Evolutionary conservation across 2,797 vertebrate species (phyloP).

Genomic region (Thaleichthys pacificus): DNA sequence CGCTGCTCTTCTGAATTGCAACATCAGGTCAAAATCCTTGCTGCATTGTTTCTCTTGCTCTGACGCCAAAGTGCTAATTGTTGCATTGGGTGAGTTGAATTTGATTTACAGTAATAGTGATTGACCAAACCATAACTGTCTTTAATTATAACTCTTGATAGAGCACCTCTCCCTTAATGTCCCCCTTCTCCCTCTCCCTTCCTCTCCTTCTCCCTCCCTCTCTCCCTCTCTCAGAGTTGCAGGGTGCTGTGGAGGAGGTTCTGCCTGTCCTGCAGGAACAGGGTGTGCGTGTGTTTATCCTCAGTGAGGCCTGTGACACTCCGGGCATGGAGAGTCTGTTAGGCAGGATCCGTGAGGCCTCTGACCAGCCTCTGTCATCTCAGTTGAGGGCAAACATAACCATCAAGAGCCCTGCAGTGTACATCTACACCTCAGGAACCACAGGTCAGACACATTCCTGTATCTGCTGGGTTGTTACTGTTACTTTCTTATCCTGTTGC

Average conservation of each 20-base stretch:
- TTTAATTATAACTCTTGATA: too few relatives aligned
- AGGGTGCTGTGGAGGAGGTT: constrained; percentile 78
- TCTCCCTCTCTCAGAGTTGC: constrained; percentile 68
- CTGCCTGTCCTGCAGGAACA: constrained; percentile 76
- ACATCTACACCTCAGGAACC: constrained; percentile 93
- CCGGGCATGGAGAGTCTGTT: constrained; percentile 75
- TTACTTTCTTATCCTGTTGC: too few relatives aligned
- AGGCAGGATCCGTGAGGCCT: constrained; percentile 77
- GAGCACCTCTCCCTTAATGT: too few relatives aligned
- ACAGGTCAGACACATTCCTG: constrained; percentile 75
- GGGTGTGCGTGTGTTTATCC: constrained; percentile 70
- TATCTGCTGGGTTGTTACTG: too few relatives aligned
- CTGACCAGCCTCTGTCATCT: constrained; percentile 71
- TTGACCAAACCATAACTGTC: too few relatives aligned
- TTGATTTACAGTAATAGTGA: neutral
- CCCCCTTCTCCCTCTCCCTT: neutral
- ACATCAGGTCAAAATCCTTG: constrained; percentile 78
- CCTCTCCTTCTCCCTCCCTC: neutral
- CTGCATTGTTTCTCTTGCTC: constrained; percentile 82
- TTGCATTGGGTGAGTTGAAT: constrained; percentile 71
- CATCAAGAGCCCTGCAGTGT: constrained; percentile 74
- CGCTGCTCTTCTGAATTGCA: constrained; percentile 79
- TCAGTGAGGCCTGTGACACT: constrained; percentile 66
- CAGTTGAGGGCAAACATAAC: constrained; percentile 75
- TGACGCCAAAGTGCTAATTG: constrained; percentile 76